Conservation (phyloP, 2,113 vertebrate genomes). For the Brienomyrus brachyistius region DNA sequence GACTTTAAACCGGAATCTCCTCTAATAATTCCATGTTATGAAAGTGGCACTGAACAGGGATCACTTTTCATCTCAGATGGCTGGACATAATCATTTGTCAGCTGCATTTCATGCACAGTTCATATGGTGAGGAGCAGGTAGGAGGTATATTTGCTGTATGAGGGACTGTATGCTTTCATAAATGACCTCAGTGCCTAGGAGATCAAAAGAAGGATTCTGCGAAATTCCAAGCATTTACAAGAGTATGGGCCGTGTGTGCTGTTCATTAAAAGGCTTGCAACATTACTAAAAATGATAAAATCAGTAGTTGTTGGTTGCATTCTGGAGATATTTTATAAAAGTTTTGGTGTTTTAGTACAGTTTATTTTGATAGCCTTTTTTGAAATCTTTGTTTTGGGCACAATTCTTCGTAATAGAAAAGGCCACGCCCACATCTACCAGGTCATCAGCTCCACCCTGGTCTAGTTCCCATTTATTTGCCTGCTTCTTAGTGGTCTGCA, state of each 20-base stretch:
- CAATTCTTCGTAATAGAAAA: slow-evolving; percentile 23
- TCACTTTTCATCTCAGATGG: slow-evolving; percentile 65
- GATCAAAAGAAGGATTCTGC: background rate
- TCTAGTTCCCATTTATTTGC: background rate
- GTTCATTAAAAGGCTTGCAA: background rate
- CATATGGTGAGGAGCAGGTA: background rate
- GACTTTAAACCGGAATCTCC: slow-evolving; percentile 76
- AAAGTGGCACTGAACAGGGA: slow-evolving; percentile 81
- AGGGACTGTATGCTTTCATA: background rate
- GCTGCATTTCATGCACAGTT: slow-evolving; percentile 60
- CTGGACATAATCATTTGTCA: slow-evolving; percentile 65
- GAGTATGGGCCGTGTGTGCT: background rate
- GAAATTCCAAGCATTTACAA: background rate
- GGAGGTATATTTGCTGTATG: background rate
- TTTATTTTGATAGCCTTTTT: slow-evolving; percentile 14
- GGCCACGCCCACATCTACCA: background rate
- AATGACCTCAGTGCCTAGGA: background rate
- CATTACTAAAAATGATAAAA: background rate
- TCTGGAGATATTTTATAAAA: background rate
- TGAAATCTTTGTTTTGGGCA: background rate
- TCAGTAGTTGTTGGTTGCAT: background rate
- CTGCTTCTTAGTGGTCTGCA: background rate
- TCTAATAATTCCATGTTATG: slow-evolving; percentile 89
- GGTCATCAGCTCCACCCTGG: background rate
- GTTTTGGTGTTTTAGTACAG: background rate